Base-by-base conservation (phyloP, 2,888 invertebrate genomes). In the Buathra laborator region DNA sequence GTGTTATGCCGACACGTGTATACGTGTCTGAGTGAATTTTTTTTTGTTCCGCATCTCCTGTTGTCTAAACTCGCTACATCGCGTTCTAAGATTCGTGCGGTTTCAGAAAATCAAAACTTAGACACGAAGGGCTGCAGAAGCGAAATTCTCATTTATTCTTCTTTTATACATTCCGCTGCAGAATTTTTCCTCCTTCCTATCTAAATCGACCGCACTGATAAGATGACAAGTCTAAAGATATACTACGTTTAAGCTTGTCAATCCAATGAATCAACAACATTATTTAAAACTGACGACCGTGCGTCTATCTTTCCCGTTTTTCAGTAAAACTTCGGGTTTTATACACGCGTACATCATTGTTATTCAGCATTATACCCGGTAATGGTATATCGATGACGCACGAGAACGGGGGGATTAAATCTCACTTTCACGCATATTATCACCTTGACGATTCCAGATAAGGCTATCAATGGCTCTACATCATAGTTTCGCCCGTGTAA, bases 331-430 rank as follows among this genome's bases (percentile, higher is more conserved):
- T 56, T 9, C 43, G n/a, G 2, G 12, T n/a, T 75, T 24, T 14
- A 68, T 80, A 46, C 24, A 46, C 43, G n/a, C 29, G n/a, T 37
- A 4, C 19, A 29, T 46, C 78, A 48, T 53, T 29, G 53, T 82
- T 74, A 48, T 51, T 56, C 44, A 51, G 19, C 66, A 72, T n/a
- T 68, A 59, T 66, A 70, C 51, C 37, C 14, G 74, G 62, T 66
- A 66, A 84, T 74, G 68, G 59, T 68, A 68, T 75, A 78, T 81
- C 64, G 70, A 71, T 81, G 85, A 85, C 85, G 84, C 81, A 79
- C 84, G 78, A 46, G 64, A 78, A 53, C 32, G 75, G 37, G 37
- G 10, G 29, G 37, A 81, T 81, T 78, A 64, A 64, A 81, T 84
- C 74, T 32, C 62, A 81, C 68, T 81, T 84, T 76, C 74, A 74